Percentiles rank a stretch among this genome's conserved stretches.
Conservation (phyloP, 1,140 invertebrate species). For the Rhyzopertha dominica region DNA sequence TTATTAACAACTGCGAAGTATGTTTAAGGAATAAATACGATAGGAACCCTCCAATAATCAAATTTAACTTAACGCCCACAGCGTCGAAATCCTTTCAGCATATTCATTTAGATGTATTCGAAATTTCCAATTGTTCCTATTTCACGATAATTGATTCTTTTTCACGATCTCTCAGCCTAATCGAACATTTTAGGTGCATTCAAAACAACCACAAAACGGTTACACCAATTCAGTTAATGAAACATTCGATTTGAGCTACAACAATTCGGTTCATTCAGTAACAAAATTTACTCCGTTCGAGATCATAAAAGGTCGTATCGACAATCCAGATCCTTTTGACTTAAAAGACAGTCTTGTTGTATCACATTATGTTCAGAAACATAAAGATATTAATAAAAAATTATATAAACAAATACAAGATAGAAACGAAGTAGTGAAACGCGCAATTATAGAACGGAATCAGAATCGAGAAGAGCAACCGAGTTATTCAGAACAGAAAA, state of each 20-base stretch:
- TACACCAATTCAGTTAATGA: conserved; percentile 10
- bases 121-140: conserved; percentile 23
- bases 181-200: conserved; percentile 28
- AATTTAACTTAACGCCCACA: no score
- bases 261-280: conserved; percentile 22
- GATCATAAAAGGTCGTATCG: conserved; percentile 11
- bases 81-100: conserved; percentile 33
- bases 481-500: no score
- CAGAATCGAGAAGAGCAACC: no score
- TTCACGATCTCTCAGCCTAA: conserved; percentile 31
- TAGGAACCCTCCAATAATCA: no score
- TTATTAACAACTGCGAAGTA: no score
- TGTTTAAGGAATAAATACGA: no score
- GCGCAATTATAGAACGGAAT: no score
- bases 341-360: no score
- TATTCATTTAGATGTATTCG: conserved; percentile 32
- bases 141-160: conserved; percentile 37
- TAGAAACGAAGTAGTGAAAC: no score
- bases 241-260: conserved; percentile 19
- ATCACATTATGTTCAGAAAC: no score
- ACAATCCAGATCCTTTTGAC: conserved; percentile 7
- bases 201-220: conserved; percentile 14
- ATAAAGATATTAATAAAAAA: no score
- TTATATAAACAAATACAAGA: no score
- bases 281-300: conserved; percentile 20